These are phyloP conservation scores for Sebastes paucispinis DNA, from an alignment of 2,797 vertebrate genomes.

Conservation along the genomic window DNA sequence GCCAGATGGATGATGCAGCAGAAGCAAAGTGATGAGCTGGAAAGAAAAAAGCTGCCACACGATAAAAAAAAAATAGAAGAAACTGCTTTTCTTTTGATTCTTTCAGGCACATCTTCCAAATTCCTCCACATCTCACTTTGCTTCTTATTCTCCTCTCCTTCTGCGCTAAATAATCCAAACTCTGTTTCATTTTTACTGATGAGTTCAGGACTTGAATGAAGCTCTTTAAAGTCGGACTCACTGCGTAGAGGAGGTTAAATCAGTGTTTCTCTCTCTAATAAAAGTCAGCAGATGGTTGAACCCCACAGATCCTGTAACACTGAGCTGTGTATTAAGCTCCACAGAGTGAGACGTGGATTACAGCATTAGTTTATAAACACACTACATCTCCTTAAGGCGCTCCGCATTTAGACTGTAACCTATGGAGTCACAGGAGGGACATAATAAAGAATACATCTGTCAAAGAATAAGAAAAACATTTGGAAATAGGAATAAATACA, in stretches of 20 bases:
- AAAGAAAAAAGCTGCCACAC: constrained; percentile 12
- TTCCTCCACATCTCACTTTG: neutral
- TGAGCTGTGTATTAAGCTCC: constrained; percentile 33
- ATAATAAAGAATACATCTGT: too few species aligned
- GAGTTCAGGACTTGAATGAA: neutral
- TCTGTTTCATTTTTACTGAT: neutral
- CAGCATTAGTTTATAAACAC: constrained; percentile 38
- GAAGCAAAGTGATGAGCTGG: constrained; percentile 16
- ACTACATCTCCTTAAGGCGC: constrained; percentile 31
- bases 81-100: neutral
- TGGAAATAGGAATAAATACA: too few species aligned
- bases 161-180: neutral
- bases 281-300: constrained; percentile 54
- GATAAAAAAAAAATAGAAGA: neutral
- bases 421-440: too few species aligned
- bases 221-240: neutral
- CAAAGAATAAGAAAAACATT: too few species aligned
- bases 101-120: neutral
- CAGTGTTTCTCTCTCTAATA: neutral
- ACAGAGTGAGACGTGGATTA: constrained; percentile 48
- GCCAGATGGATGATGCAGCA: constrained; percentile 16
- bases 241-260: neutral
- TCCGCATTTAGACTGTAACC: neutral
- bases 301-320: constrained; percentile 36
- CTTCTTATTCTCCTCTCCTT: neutral